phyloP scores from a whole-genome alignment of 2,888 invertebrate species.

The Ophioninae sp. region DNA sequence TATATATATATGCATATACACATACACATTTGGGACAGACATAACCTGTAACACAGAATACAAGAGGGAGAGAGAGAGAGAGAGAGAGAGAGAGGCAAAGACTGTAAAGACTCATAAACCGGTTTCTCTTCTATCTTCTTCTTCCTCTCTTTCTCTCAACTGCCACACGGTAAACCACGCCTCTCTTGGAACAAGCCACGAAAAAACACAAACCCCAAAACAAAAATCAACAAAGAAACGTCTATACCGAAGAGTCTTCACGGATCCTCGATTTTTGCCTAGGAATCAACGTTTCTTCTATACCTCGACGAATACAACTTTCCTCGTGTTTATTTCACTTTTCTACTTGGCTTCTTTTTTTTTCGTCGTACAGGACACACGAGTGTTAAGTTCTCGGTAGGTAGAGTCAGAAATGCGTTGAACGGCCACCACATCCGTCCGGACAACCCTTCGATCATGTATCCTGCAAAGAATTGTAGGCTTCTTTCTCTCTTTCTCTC shows the following conservation, averaged over 20 bases:
- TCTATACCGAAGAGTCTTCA: slow-evolving; percentile 32
- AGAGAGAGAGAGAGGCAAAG: slow-evolving; percentile 42
- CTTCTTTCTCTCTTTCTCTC: slow-evolving; percentile 2
- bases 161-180: slow-evolving; percentile 55
- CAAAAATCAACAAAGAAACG: slow-evolving; percentile 6
- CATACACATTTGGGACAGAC: slow-evolving; percentile 64
- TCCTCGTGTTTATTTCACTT: slow-evolving; percentile 28
- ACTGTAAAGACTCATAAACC: slow-evolving; percentile 41
- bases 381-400: slow-evolving; percentile 41
- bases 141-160: slow-evolving; percentile 22
- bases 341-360: background rate
- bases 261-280: slow-evolving; percentile 21
- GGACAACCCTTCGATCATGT: slow-evolving; percentile 31
- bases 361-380: slow-evolving; percentile 8
- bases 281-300: background rate
- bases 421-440: slow-evolving; percentile 61
- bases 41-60: slow-evolving; percentile 31
- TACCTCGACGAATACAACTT: slow-evolving; percentile 52
- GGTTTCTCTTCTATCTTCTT: slow-evolving; percentile 50
- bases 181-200: slow-evolving; percentile 37
- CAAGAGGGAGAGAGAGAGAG: slow-evolving; percentile 33
- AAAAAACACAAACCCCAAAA: slow-evolving; percentile 9
- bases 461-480: slow-evolving; percentile 20
- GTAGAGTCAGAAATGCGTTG: slow-evolving; percentile 56
- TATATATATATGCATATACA: background rate